These are phyloP conservation scores for Ischnus inquisitorius DNA, from an alignment of 2,888 invertebrate species.

Conservation along the genomic window DNA sequence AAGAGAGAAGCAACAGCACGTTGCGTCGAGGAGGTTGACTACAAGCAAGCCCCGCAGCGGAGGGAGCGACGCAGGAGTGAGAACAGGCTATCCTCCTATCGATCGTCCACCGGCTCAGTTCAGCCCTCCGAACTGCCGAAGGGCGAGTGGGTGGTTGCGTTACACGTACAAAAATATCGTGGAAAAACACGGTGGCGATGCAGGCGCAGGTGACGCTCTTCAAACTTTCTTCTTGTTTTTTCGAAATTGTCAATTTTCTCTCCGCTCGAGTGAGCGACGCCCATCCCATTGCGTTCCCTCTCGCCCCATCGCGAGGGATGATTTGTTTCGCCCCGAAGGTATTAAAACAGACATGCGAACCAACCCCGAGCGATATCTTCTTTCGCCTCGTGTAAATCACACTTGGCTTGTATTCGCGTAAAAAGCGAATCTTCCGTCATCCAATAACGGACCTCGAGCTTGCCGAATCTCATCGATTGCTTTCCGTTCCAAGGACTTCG, in stretches of 20 bases:
- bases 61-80: constrained; percentile 28
- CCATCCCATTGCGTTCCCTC: constrained; percentile 1
- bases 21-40: constrained; percentile 64
- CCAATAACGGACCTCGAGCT: background rate
- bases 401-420: background rate
- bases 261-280: constrained; percentile 28
- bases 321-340: background rate
- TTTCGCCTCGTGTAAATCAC: background rate
- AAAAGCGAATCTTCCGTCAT: background rate
- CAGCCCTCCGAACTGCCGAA: constrained; percentile 40
- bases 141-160: background rate
- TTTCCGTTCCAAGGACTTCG: background rate
- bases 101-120: constrained; percentile 51
- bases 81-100: constrained; percentile 54
- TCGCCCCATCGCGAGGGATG: background rate
- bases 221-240: constrained; percentile 69
- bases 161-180: constrained; percentile 27
- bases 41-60: constrained; percentile 16
- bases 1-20: constrained; percentile 44
- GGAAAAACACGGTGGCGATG: constrained; percentile 30
- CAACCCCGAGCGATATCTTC: background rate
- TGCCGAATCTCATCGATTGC: too few relatives aligned
- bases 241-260: constrained; percentile 74
- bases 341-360: background rate
- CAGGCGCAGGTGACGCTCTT: constrained; percentile 73